These are phyloP conservation scores for Brachionus rubens DNA, from an alignment of 1,140 invertebrate genomes.

Conservation along the genomic window DNA sequence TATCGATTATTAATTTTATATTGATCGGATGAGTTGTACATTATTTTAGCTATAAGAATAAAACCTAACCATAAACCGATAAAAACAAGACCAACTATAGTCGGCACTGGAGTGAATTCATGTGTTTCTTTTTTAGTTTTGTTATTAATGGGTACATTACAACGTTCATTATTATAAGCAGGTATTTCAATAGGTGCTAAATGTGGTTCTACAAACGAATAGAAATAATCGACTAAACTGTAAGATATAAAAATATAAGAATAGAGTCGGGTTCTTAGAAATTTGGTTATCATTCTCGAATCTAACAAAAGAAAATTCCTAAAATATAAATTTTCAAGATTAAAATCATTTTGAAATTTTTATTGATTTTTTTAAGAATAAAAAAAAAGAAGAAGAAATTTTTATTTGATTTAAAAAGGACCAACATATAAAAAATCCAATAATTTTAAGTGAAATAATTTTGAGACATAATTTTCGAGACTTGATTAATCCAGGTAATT, in stretches of 20 bases:
- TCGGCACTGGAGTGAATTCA: slow-evolving; percentile 27
- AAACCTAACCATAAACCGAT: slow-evolving; percentile 18
- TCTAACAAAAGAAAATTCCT: too few relatives aligned
- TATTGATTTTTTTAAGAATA: too few relatives aligned
- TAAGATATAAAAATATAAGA: background rate
- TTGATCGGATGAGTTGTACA: slow-evolving; percentile 32
- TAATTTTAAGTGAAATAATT: too few relatives aligned
- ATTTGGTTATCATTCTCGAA: too few relatives aligned
- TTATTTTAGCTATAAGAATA: slow-evolving; percentile 28
- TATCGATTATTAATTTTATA: slow-evolving; percentile 33
- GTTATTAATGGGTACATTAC: slow-evolving; percentile 27
- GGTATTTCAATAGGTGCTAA: slow-evolving; percentile 19
- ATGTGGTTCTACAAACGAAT: background rate
- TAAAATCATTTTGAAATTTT: too few relatives aligned
- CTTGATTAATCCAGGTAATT: too few relatives aligned
- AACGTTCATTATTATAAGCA: slow-evolving; percentile 25
- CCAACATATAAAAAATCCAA: too few relatives aligned
- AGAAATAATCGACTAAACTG: background rate
- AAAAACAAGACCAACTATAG: slow-evolving; percentile 18
- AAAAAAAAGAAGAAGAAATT: too few relatives aligned
- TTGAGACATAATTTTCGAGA: too few relatives aligned
- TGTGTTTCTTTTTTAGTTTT: background rate
- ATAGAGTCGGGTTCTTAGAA: too few relatives aligned
- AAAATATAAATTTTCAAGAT: too few relatives aligned
- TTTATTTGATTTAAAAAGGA: too few relatives aligned